Percentiles rank a stretch among this genome's conserved stretches.
Evolutionary conservation across 2,888 invertebrate genomes (phyloP).

Genomic region (Archips xylosteana): DNA sequence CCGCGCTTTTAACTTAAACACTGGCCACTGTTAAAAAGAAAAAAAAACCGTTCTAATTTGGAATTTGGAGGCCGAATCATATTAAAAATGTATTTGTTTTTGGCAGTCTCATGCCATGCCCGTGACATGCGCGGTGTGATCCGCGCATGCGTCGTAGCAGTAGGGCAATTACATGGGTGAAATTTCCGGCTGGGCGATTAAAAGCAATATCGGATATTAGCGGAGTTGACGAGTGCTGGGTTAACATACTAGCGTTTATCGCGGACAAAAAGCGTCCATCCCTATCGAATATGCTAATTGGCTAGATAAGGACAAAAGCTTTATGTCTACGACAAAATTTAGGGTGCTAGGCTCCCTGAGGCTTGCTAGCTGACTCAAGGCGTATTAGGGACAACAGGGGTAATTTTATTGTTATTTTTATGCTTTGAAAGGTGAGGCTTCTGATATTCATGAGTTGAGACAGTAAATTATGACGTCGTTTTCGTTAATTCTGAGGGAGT

Average conservation of each 20-base stretch:
- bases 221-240: constrained; percentile 61
- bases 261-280: neutral
- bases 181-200: constrained; percentile 69
- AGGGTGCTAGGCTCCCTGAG: neutral
- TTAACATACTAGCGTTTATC: constrained; percentile 38
- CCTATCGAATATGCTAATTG: constrained; percentile 1
- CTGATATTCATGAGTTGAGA: neutral
- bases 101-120: constrained; percentile 47
- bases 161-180: constrained; percentile 71
- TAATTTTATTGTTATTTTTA: constrained; percentile 3
- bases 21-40: constrained; percentile 20
- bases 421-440: neutral
- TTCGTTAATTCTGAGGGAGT: neutral
- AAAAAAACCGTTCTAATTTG: constrained; percentile 39
- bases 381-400: neutral
- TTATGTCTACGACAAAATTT: neutral
- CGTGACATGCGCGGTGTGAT: constrained; percentile 68
- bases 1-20: constrained; percentile 16
- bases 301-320: neutral
- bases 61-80: constrained; percentile 47
- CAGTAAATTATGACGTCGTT: neutral
- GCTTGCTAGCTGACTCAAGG: neutral
- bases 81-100: constrained; percentile 63
- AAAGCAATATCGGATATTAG: constrained; percentile 62
- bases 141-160: constrained; percentile 65